Evolutionary conservation across 2,113 vertebrate species (phyloP).

Genomic region (Macheiramphus alcinus): DNA sequence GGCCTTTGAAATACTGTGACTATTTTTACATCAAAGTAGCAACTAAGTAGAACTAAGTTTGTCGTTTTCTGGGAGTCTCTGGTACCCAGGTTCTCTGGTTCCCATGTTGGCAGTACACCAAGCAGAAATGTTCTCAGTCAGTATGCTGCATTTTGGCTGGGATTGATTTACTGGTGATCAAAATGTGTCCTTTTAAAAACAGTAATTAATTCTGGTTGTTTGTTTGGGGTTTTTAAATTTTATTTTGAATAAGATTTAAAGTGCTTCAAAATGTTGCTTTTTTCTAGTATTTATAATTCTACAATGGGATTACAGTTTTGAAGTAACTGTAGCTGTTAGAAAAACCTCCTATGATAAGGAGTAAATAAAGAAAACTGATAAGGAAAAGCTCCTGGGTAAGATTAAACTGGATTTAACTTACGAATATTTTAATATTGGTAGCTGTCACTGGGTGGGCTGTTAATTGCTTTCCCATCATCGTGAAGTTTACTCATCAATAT

Average conservation of each 20-base stretch:
- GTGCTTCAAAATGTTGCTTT: neutral
- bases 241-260: neutral
- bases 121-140: neutral
- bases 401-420: neutral
- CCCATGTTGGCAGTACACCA: fast-evolving
- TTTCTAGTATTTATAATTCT: neutral
- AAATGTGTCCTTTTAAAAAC: neutral
- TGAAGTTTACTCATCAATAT: neutral
- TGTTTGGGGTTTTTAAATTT: fast-evolving
- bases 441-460: neutral
- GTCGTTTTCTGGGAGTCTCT: neutral
- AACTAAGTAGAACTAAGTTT: neutral
- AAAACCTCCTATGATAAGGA: neutral
- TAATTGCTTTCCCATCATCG: neutral
- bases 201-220: neutral
- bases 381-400: neutral
- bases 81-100: neutral
- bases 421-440: neutral
- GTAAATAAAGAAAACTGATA: neutral
- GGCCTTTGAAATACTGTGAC: neutral
- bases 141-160: neutral
- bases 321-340: neutral
- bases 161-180: neutral
- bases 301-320: neutral
- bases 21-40: neutral